Evolutionary conservation across 2,888 invertebrate genomes (phyloP), one percentile per base, ranked within the genome.

Genomic region (Ashinkailepas kermadecensis): DNA sequence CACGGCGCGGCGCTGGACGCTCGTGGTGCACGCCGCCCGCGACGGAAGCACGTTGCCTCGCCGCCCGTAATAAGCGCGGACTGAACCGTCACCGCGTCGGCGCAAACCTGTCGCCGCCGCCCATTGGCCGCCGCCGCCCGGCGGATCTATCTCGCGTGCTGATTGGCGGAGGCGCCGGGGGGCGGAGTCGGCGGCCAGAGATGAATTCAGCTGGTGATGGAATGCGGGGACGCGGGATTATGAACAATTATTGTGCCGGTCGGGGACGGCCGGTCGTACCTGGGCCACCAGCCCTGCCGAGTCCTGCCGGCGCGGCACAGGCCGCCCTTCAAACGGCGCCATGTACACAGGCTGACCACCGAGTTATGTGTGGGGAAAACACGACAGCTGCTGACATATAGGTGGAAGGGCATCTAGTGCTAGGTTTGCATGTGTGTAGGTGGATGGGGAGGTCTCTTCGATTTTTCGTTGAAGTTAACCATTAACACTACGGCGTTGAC

Each of bases 151-250:
- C 74, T 74, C 74, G 56, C 54, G 54, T 21, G 74, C 10, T 74
- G 74, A 74, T 74, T 74, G 74, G 74, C 11, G 4, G 21, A 2
- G 23, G 21, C 21, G 74, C 54, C 54, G 74, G 74, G 74, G 74
- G 74, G 74, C 74, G 74, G 74, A 74, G 74, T 56, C 74, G 74
- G 15, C 0, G 70, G 56, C 74, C 74, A 8, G 70, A 74, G 74
- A 74, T 74, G 74, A 74, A 74, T 74, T 74, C 74, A 56, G 56
- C 74, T 56, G 74, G 74, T 56, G 74, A 74, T 74, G 74, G 74
- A 74, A 74, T 74, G 74, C 10, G 74, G 56, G 56, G 74, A 56
- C 70, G 56, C 74, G 18, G 65, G 56, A 74, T 74, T 74, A 74
- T 74, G 56, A 74, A 74, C 74, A 74, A 74, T 74, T 74, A 74